phyloP scores from a whole-genome alignment of 2,888 invertebrate species.

The Caenorhabditis becei region DNA sequence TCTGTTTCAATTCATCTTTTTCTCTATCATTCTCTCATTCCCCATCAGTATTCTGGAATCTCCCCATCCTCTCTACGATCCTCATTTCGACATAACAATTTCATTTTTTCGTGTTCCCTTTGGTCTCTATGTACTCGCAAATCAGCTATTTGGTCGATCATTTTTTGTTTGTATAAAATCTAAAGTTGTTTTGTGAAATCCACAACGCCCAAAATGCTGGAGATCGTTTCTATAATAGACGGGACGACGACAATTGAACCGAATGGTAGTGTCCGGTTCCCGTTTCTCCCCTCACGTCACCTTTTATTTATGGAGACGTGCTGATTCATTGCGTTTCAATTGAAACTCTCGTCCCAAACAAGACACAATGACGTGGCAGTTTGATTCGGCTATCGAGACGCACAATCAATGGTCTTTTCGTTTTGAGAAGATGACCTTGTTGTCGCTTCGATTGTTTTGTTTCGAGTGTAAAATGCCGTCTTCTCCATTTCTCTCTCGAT shows the following conservation, averaged over 20 bases:
- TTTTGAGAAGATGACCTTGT: slow-evolving; percentile 45
- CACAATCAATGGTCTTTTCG: slow-evolving; percentile 29
- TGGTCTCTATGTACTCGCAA: slow-evolving; percentile 32
- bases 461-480: slow-evolving; percentile 47
- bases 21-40: neutral
- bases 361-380: slow-evolving; percentile 43
- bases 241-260: neutral
- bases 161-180: slow-evolving; percentile 27
- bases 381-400: slow-evolving; percentile 22
- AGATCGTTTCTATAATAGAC: slow-evolving; percentile 25
- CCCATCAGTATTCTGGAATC: slow-evolving; percentile 1
- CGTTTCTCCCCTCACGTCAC: slow-evolving; percentile 23
- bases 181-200: slow-evolving; percentile 26
- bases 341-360: neutral
- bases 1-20: neutral
- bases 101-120: slow-evolving; percentile 2
- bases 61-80: slow-evolving; percentile 15
- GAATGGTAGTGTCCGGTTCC: slow-evolving; percentile 15
- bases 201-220: neutral
- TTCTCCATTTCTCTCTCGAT: slow-evolving; percentile 12
- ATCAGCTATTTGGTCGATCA: slow-evolving; percentile 9
- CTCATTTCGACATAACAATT: slow-evolving; percentile 35
- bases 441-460: slow-evolving; percentile 32
- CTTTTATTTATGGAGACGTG: slow-evolving; percentile 9
- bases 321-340: slow-evolving; percentile 25